A percentile compares a stretch with the other conserved stretches of the same genome.
Conservation (phyloP, 2,113 vertebrate species). For the Syngnathus floridae region DNA sequence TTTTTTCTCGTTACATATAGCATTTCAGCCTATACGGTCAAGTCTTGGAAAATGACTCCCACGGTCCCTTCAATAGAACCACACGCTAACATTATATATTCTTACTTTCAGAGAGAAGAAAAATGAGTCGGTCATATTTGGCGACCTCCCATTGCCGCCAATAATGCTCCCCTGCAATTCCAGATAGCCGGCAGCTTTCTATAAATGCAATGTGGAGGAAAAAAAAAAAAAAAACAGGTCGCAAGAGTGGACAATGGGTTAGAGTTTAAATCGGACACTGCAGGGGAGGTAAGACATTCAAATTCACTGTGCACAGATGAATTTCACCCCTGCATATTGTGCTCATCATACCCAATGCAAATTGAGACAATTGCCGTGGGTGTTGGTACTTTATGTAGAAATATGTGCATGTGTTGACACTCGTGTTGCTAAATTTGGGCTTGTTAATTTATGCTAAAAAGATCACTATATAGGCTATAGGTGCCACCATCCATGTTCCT, state of each 20-base stretch:
- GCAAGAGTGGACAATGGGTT: conserved; percentile 30
- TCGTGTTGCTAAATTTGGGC: neutral
- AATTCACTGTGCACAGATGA: conserved; percentile 39
- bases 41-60: too few species aligned
- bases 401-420: conserved; percentile 6
- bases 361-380: conserved; percentile 1
- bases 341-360: conserved; percentile 29
- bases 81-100: neutral
- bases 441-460: neutral
- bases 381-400: conserved; percentile 9
- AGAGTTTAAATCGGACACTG: conserved; percentile 54
- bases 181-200: conserved; percentile 4
- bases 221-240: conserved; percentile 4
- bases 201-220: neutral
- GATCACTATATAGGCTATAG: conserved; percentile 10
- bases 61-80: conserved; percentile 14
- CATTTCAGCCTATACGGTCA: too few species aligned
- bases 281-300: conserved; percentile 61
- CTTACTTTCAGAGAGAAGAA: neutral
- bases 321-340: conserved; percentile 42
- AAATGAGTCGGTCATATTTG: neutral
- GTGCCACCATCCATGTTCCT: conserved; percentile 16
- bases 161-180: neutral
- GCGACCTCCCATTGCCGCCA: neutral
- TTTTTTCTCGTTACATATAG: too few species aligned